A percentile compares a stretch with the other conserved stretches of the same genome.
Conservation (phyloP, 2,888 invertebrate species). For the Spodoptera exigua region DNA sequence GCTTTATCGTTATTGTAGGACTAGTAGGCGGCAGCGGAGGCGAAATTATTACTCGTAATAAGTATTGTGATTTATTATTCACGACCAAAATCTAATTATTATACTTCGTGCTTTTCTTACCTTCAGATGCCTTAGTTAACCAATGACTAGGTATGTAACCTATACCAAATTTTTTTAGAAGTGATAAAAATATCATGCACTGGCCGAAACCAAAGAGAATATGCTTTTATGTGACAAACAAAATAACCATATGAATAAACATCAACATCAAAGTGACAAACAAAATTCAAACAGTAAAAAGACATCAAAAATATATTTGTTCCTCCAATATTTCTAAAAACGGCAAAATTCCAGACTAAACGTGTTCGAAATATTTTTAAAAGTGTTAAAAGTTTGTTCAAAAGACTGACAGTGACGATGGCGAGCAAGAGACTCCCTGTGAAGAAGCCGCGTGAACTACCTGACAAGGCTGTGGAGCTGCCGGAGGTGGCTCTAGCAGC, state of each 20-base stretch:
- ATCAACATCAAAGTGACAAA: constrained; percentile 40
- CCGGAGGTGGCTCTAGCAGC: constrained; percentile 82
- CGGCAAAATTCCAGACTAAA: constrained; percentile 74
- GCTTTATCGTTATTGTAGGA: constrained; percentile 22
- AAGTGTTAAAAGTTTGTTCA: constrained; percentile 69
- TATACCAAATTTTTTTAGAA: not conserved
- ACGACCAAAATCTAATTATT: constrained; percentile 13
- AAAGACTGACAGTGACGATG: constrained; percentile 62
- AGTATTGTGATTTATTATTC: constrained; percentile 33
- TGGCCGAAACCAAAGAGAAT: constrained; percentile 13
- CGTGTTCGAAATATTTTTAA: constrained; percentile 65
- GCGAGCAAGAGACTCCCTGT: constrained; percentile 64
- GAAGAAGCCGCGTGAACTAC: constrained; percentile 64
- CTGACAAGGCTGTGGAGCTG: constrained; percentile 64
- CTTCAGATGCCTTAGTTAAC: too few relatives aligned
- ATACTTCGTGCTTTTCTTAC: not conserved
- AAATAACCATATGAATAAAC: too few relatives aligned
- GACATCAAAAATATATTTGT: constrained; percentile 40
- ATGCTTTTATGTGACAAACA: too few relatives aligned
- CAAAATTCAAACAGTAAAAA: constrained; percentile 40
- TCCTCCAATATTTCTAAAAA: constrained; percentile 47
- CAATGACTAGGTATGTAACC: too few relatives aligned
- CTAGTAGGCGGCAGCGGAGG: constrained; percentile 43
- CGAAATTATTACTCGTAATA: constrained; percentile 31
- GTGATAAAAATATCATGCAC: constrained; percentile 3